Evolutionary conservation across 2,797 vertebrate genomes (phyloP).

Genomic region (Hephaestus fuliginosus): DNA sequence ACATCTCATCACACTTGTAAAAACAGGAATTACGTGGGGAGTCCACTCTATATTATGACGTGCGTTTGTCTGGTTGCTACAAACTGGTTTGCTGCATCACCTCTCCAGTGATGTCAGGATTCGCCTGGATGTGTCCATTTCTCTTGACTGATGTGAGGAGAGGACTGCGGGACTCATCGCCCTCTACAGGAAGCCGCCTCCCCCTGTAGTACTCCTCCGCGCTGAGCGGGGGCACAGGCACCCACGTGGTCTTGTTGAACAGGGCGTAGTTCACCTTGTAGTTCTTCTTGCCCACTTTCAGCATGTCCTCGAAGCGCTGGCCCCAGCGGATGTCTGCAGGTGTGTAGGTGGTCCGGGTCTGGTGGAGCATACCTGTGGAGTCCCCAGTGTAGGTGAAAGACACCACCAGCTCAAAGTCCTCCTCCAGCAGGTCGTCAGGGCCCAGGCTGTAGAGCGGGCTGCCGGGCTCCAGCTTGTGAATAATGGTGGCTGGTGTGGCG

Average conservation of each 20-base stretch:
- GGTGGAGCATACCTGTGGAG: conserved; percentile 94
- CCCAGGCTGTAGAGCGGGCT: conserved; percentile 92
- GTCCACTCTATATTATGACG: background rate
- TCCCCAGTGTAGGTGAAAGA: conserved; percentile 95
- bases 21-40: background rate
- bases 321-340: conserved; percentile 95
- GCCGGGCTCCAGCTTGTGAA: conserved; percentile 89
- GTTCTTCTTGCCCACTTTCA: conserved; percentile 88
- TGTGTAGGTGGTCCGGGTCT: conserved; percentile 92
- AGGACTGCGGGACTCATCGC: background rate
- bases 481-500: conserved; percentile 89
- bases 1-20: background rate
- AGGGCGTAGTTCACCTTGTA: conserved; percentile 93
- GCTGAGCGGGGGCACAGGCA: conserved; percentile 89
- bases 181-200: conserved; percentile 18
- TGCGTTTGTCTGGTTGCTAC: conserved; percentile 32
- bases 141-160: conserved; percentile 19
- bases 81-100: conserved; percentile 67
- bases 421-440: conserved; percentile 86
- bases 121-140: conserved; percentile 18
- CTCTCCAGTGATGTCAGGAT: conserved; percentile 38
- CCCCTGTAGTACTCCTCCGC: conserved; percentile 86
- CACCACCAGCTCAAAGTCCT: conserved; percentile 93
- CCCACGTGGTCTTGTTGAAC: conserved; percentile 92
- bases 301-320: conserved; percentile 91